Percentiles rank a stretch among this genome's conserved stretches.
Conservation (phyloP, 1,140 invertebrate genomes). For the Scaptomyza graminum region DNA sequence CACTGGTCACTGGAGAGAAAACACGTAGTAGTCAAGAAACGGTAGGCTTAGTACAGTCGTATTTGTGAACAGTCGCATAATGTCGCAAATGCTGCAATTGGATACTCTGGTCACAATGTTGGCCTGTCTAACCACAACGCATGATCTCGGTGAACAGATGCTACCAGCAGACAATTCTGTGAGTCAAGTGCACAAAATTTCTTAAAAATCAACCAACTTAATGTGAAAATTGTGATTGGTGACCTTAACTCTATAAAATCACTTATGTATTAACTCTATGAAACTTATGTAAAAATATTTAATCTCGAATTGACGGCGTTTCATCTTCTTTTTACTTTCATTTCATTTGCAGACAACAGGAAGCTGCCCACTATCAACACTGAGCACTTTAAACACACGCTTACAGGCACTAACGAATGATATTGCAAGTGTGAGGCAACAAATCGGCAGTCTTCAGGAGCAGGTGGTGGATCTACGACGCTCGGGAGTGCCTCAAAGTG, state of each 20-base stretch:
- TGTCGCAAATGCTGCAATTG: constrained; percentile 64
- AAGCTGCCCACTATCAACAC: constrained; percentile 33
- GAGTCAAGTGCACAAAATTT: constrained; percentile 15
- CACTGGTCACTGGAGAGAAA: not conserved
- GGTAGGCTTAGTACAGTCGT: constrained; percentile 21
- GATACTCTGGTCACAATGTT: constrained; percentile 70
- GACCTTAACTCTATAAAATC: too few species aligned
- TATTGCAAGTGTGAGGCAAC: constrained; percentile 39
- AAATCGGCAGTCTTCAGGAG: constrained; percentile 60
- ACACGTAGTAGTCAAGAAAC: not conserved
- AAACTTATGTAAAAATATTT: too few species aligned
- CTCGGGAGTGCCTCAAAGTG: not conserved
- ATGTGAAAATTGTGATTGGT: too few species aligned
- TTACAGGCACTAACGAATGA: constrained; percentile 47
- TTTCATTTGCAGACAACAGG: constrained; percentile 11
- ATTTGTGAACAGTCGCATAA: constrained; percentile 18
- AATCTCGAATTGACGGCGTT: too few species aligned
- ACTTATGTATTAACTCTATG: too few species aligned
- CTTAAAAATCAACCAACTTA: too few species aligned
- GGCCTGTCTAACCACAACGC: constrained; percentile 69
- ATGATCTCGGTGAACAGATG: constrained; percentile 41
- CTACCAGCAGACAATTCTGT: constrained; percentile 42
- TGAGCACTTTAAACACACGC: constrained; percentile 47
- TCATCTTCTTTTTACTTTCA: too few species aligned
- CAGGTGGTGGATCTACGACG: constrained; percentile 55